A percentile compares a stretch with the other conserved stretches of the same genome.
These are phyloP conservation scores for Lethocerus indicus DNA, from an alignment of 1,140 invertebrate genomes.

Conservation along the genomic window DNA sequence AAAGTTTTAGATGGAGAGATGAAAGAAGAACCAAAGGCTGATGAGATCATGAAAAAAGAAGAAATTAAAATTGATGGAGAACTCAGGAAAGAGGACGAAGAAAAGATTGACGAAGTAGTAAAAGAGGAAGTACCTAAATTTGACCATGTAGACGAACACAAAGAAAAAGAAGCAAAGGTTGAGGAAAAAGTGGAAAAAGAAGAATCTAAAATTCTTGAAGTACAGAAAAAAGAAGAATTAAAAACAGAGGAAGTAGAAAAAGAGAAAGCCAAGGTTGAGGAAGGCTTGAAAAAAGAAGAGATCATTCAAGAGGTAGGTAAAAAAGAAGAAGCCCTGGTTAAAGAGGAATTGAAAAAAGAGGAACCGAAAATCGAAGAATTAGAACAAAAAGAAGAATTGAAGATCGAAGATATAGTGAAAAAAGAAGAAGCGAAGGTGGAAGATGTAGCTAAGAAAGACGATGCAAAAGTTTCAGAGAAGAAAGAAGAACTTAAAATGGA, in stretches of 20 bases:
- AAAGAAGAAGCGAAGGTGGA: not conserved
- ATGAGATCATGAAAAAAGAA: slow-evolving; percentile 18
- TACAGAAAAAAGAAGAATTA: slow-evolving; percentile 22
- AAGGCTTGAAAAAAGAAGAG: not conserved
- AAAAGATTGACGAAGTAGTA: slow-evolving; percentile 23
- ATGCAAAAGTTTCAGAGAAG: slow-evolving; percentile 3
- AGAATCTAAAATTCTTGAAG: not conserved
- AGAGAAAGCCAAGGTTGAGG: not conserved
- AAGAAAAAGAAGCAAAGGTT: slow-evolving; percentile 1
- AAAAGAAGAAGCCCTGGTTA: slow-evolving; percentile 20
- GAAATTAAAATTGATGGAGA: slow-evolving; percentile 15
- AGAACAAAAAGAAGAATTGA: slow-evolving; percentile 22
- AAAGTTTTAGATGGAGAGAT: not conserved
- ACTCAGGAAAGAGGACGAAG: too few relatives aligned
- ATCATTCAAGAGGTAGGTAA: not conserved
- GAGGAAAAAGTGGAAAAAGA: slow-evolving; percentile 18
- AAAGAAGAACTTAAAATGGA: not conserved
- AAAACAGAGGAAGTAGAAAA: slow-evolving; percentile 1
- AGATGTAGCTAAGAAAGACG: slow-evolving; percentile 2
- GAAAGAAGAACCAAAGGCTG: not conserved
- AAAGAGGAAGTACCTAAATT: too few relatives aligned
- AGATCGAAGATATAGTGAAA: not conserved
- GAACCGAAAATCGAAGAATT: slow-evolving; percentile 17
- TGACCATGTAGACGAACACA: too few relatives aligned
- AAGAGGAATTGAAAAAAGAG: slow-evolving; percentile 21